Percentiles rank a stretch among this genome's conserved stretches.
phyloP scores from a whole-genome alignment of 2,888 invertebrate genomes.

The Liopterus haemorrhoidalis region DNA sequence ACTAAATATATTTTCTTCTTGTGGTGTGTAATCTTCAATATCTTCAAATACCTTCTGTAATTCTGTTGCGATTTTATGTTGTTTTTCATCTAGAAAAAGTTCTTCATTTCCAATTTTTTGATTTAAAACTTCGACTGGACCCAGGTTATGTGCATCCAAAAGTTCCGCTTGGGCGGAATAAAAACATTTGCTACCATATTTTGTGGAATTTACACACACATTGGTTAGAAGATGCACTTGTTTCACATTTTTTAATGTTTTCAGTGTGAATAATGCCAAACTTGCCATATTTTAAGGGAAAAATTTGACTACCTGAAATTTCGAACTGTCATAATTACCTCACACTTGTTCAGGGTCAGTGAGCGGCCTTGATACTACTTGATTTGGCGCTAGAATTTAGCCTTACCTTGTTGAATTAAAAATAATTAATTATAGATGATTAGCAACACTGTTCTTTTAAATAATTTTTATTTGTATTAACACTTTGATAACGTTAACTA shows the following conservation, averaged over 20 bases:
- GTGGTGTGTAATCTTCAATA: slow-evolving; percentile 55
- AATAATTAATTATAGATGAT: too few species aligned
- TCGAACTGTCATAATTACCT: slow-evolving; percentile 5
- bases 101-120: slow-evolving; percentile 55
- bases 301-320: slow-evolving; percentile 9
- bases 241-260: slow-evolving; percentile 15
- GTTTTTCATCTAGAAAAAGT: slow-evolving; percentile 64
- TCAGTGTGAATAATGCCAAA: slow-evolving; percentile 15
- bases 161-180: slow-evolving; percentile 17
- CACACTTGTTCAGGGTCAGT: slow-evolving; percentile 4
- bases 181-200: slow-evolving; percentile 6
- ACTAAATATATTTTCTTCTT: slow-evolving; percentile 44
- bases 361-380: slow-evolving; percentile 6
- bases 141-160: slow-evolving; percentile 7
- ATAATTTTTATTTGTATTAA: too few species aligned
- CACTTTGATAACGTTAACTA: too few species aligned
- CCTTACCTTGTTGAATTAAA: too few species aligned
- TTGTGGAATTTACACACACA: slow-evolving; percentile 1
- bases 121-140: slow-evolving; percentile 44
- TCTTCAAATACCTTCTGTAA: slow-evolving; percentile 66
- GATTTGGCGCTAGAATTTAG: too few species aligned
- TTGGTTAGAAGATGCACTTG: slow-evolving; percentile 13
- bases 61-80: slow-evolving; percentile 60
- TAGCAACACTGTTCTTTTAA: too few species aligned
- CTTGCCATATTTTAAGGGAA: slow-evolving; percentile 11